A percentile compares a stretch with the other conserved stretches of the same genome.
These are phyloP conservation scores for Brachionus asplanchnoidis DNA, from an alignment of 1,140 invertebrate species.

Conservation along the genomic window DNA sequence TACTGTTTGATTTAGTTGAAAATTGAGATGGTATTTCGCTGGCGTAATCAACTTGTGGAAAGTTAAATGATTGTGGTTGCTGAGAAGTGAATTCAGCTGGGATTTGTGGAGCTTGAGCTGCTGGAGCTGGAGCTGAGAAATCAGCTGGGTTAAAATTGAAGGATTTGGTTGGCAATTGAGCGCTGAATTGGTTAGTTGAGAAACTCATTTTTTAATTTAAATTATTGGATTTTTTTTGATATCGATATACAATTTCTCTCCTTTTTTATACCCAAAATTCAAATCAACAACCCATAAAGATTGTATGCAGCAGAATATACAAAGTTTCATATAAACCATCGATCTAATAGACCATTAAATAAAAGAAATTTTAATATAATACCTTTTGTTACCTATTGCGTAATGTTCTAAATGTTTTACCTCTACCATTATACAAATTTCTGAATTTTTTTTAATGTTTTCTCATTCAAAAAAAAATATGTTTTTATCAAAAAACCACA, in stretches of 20 bases:
- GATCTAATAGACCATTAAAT: slow-evolving; percentile 2
- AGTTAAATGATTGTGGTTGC: background rate
- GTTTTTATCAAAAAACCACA: too few species aligned
- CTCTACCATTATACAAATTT: background rate
- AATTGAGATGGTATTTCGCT: background rate
- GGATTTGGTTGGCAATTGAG: background rate
- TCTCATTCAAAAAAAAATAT: background rate
- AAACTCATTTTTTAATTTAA: background rate
- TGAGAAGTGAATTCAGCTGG: background rate
- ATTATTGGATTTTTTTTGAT: background rate
- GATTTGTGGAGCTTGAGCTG: background rate
- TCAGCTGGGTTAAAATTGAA: background rate
- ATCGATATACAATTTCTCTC: background rate
- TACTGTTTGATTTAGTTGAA: background rate
- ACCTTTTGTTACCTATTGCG: background rate
- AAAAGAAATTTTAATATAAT: background rate
- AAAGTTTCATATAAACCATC: background rate
- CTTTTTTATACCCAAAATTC: background rate
- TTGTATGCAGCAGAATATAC: background rate
- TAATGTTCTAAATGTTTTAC: background rate
- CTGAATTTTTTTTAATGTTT: too few species aligned
- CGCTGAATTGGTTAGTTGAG: background rate
- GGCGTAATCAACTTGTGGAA: background rate
- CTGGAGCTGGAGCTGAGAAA: slow-evolving; percentile 1
- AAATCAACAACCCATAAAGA: slow-evolving; percentile 2